A percentile compares a stretch with the other conserved stretches of the same genome.
Conservation (phyloP, 2,113 vertebrate genomes). For the Triplophysa dalaica region DNA sequence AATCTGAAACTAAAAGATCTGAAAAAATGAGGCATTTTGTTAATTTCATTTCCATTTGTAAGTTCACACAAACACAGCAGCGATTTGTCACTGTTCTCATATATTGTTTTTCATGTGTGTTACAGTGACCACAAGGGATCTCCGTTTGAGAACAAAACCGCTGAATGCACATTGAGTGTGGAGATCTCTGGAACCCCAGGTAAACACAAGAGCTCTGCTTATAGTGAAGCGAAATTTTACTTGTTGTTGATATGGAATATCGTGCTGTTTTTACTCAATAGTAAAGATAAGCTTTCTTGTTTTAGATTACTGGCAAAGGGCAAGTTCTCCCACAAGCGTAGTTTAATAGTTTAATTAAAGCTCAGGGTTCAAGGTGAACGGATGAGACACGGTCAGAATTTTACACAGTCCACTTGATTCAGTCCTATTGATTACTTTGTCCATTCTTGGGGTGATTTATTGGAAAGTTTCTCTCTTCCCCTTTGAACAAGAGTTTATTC, state of each 20-base stretch:
- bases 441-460: constrained; percentile 43
- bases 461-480: constrained; percentile 34
- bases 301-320: background rate
- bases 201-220: constrained; percentile 65
- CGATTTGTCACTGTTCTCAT: constrained; percentile 30
- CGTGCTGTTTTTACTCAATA: constrained; percentile 1
- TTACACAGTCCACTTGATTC: constrained; percentile 50
- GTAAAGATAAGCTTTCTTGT: background rate
- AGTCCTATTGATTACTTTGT: constrained; percentile 65
- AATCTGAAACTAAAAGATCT: constrained; percentile 61
- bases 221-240: background rate
- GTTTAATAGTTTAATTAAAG: constrained; percentile 58
- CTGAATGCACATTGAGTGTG: constrained; percentile 99
- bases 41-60: constrained; percentile 84
- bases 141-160: constrained; percentile 99
- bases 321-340: background rate
- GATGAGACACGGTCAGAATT: constrained; percentile 50
- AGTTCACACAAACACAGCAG: constrained; percentile 75
- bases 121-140: constrained; percentile 99
- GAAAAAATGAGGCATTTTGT: constrained; percentile 83
- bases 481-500: constrained; percentile 58
- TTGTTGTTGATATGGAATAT: background rate
- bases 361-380: constrained; percentile 69
- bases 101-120: constrained; percentile 83
- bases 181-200: constrained; percentile 99